These are phyloP conservation scores for Apotomis turbidana DNA, from an alignment of 2,888 invertebrate genomes.

Conservation along the genomic window DNA sequence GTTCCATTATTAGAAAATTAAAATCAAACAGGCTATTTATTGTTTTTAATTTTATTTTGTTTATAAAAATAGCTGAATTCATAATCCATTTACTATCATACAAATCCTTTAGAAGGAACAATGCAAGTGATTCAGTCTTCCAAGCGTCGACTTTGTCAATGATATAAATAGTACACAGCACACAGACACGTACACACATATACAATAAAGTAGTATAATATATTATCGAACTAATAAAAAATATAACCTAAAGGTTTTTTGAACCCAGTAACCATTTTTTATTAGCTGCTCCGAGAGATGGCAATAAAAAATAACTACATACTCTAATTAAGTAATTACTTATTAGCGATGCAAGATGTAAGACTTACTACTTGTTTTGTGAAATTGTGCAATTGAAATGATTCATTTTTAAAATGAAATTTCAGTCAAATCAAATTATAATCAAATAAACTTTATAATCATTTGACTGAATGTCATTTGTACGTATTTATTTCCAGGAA, in stretches of 20 bases:
- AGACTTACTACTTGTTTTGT: not conserved
- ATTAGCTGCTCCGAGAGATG: too few species aligned
- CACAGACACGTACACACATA: constrained; percentile 18
- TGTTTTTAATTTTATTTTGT: constrained; percentile 30
- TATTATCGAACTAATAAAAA: too few species aligned
- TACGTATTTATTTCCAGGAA: too few species aligned
- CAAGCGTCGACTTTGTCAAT: constrained; percentile 69
- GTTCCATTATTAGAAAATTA: not conserved
- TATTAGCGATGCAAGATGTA: not conserved
- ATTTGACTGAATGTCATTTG: too few species aligned
- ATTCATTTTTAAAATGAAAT: too few species aligned
- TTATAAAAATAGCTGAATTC: constrained; percentile 73
- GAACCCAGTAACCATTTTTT: too few species aligned
- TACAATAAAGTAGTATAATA: not conserved
- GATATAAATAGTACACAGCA: constrained; percentile 23
- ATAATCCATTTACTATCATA: constrained; percentile 68
- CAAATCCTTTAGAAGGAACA: constrained; percentile 75
- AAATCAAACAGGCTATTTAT: not conserved
- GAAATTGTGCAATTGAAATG: not conserved
- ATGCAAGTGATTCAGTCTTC: constrained; percentile 74
- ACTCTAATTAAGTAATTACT: too few species aligned
- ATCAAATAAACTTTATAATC: too few species aligned
- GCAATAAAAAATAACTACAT: too few species aligned
- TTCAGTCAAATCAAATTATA: too few species aligned
- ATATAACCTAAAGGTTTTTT: too few species aligned